These are phyloP conservation scores for Oostethus manadensis DNA, from an alignment of 2,113 vertebrate species.

Conservation along the genomic window DNA sequence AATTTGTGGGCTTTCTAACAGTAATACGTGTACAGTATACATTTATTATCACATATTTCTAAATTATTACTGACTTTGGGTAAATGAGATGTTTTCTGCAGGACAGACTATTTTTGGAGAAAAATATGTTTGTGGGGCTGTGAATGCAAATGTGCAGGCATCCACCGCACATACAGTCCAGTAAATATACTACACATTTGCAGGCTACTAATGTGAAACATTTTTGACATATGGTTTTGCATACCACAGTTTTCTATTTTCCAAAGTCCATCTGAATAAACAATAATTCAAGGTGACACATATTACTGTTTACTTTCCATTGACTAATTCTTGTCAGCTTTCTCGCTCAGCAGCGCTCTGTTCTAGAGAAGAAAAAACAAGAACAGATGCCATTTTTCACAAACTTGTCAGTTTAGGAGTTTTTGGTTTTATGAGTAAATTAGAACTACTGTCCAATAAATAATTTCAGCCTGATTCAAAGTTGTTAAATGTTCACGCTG, in stretches of 20 bases:
- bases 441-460: slow-evolving; percentile 13
- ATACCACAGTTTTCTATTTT: not conserved
- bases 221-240: no score
- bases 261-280: not conserved
- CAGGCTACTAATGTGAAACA: no score
- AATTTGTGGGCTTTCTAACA: no score
- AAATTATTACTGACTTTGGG: no score
- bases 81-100: no score
- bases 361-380: not conserved
- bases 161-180: no score
- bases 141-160: no score
- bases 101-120: no score
- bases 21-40: no score
- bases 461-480: slow-evolving; percentile 23
- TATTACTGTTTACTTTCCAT: not conserved
- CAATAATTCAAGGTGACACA: not conserved
- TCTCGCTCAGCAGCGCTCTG: not conserved
- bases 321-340: not conserved
- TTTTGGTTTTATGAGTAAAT: slow-evolving; percentile 13
- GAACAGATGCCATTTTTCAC: not conserved
- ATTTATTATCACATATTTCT: no score
- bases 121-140: no score
- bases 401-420: not conserved
- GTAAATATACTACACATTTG: no score
- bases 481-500: slow-evolving; percentile 9